These are phyloP conservation scores for Agrochola lota DNA, from an alignment of 2,888 invertebrate genomes.

Conservation along the genomic window DNA sequence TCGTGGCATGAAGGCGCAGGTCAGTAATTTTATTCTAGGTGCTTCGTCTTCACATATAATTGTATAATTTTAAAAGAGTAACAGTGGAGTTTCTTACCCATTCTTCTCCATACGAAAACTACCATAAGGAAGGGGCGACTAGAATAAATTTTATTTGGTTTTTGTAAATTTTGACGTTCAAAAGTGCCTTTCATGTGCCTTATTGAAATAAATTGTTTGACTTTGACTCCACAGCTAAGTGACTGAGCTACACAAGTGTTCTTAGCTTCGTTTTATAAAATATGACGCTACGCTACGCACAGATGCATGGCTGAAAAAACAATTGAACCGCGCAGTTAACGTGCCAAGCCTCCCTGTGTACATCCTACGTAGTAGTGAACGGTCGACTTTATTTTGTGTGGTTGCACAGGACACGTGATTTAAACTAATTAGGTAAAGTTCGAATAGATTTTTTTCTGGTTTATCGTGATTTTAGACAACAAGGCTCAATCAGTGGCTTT, in stretches of 20 bases:
- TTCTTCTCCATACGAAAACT: no score
- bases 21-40: no score
- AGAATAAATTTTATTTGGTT: no score
- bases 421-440: not conserved
- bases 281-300: not conserved
- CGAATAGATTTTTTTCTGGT: not conserved
- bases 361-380: not conserved
- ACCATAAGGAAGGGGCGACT: no score
- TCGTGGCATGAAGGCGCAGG: not conserved
- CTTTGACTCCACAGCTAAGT: no score
- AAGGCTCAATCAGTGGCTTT: not conserved
- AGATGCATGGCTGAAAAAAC: not conserved
- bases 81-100: no score
- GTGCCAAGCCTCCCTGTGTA: not conserved
- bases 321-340: not conserved
- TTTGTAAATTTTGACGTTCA: no score
- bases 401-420: slow-evolving; percentile 16
- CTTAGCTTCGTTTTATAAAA: not conserved
- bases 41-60: no score
- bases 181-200: no score
- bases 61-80: no score
- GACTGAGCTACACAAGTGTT: no score
- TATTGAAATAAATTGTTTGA: no score
- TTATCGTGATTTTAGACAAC: not conserved
- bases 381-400: not conserved